Conservation (phyloP, 2,888 invertebrate species). For the Cantharis rufa region DNA sequence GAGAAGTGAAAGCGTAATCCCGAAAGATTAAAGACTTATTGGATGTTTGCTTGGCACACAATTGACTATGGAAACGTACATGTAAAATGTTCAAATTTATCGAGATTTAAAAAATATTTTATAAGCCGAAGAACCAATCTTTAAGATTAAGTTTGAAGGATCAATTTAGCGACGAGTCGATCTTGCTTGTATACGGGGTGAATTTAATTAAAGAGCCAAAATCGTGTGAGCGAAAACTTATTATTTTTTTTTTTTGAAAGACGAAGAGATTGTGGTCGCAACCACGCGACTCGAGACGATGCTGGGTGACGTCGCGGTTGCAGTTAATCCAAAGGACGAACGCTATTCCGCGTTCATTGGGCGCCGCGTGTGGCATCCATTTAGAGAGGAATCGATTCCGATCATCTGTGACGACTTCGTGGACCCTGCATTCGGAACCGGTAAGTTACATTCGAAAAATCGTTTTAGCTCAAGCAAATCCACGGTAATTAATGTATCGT, state of each 20-base stretch:
- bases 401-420: constrained; percentile 93
- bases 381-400: constrained; percentile 79
- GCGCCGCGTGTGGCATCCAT: constrained; percentile 84
- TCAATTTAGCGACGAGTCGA: neutral
- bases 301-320: constrained; percentile 96
- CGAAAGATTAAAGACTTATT: neutral
- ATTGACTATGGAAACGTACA: neutral
- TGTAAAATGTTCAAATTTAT: neutral
- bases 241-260: constrained; percentile 41
- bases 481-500: neutral
- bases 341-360: constrained; percentile 85
- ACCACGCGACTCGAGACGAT: constrained; percentile 99
- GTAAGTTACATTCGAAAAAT: constrained; percentile 53
- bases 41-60: neutral
- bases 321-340: constrained; percentile 92
- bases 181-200: neutral
- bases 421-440: constrained; percentile 94
- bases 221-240: neutral
- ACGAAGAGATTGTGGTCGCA: constrained; percentile 88
- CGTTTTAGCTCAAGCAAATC: neutral
- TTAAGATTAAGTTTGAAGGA: neutral
- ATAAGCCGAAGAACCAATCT: neutral
- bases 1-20: neutral
- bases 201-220: neutral
- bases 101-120: neutral